Conservation (phyloP, 1,140 invertebrate genomes). For the honey bee (Apis mellifera) region Amel_HAv3.1 CM009931.2:8631001-8631500, state of each 20-base stretch:
- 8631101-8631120: constrained; percentile 31
- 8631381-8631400: too few species aligned
- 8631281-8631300: too few species aligned
- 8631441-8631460: too few species aligned
- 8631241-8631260: too few species aligned
- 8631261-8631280: not conserved
- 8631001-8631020: constrained; percentile 51
- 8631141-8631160: constrained; percentile 44
- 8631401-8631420: too few species aligned
- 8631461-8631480: too few species aligned
- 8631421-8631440: too few species aligned
- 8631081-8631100: constrained; percentile 49
- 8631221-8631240: not conserved
- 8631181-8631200: constrained; percentile 52
- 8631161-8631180: constrained; percentile 54
- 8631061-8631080: constrained; percentile 47
- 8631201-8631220: constrained; percentile 44
- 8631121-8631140: constrained; percentile 37
- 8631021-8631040: constrained; percentile 61
- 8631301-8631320: too few species aligned
- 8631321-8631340: too few species aligned
- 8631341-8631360: too few species aligned
- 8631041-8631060: constrained; percentile 46
- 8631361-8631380: too few species aligned
- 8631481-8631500: too few species aligned